Percentiles rank a stretch among this genome's conserved stretches.
phyloP scores from a whole-genome alignment of 2,113 vertebrate genomes.

The Phalacrocorax aristotelis region DNA sequence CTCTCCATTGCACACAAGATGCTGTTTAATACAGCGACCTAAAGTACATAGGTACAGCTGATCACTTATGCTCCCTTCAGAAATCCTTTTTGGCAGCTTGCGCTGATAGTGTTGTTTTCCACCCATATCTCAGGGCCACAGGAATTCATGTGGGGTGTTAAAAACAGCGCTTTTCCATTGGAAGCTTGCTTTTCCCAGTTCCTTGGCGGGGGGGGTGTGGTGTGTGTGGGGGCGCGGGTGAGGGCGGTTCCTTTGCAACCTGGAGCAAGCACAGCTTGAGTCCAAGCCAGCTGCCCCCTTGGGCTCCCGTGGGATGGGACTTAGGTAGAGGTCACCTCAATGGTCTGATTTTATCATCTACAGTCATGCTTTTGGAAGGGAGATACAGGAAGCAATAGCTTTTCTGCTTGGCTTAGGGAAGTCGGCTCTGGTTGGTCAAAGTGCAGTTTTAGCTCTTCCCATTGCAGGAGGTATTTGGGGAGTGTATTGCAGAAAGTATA shows the following conservation, averaged over 20 bases:
- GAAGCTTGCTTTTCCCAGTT: not conserved
- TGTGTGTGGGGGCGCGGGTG: too few species aligned
- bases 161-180: accelerated
- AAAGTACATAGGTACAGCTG: not conserved
- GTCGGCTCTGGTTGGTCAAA: not conserved
- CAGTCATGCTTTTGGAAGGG: not conserved
- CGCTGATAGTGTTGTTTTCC: not conserved
- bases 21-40: slow-evolving; percentile 88
- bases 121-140: not conserved
- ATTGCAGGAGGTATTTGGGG: not conserved
- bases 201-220: not conserved
- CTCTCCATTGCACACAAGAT: slow-evolving; percentile 87
- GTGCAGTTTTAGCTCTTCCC: not conserved
- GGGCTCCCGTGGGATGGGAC: not conserved
- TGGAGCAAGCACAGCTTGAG: accelerated
- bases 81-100: not conserved
- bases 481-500: not conserved
- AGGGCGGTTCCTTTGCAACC: not conserved
- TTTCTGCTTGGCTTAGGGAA: not conserved
- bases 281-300: not conserved
- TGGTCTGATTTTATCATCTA: not conserved
- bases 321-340: not conserved
- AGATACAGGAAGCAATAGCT: not conserved
- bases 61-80: not conserved
- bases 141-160: not conserved